A percentile compares a stretch with the other conserved stretches of the same genome.
These are phyloP conservation scores for Zonotrichia albicollis DNA, from an alignment of 2,797 vertebrate species.

Conservation along the genomic window DNA sequence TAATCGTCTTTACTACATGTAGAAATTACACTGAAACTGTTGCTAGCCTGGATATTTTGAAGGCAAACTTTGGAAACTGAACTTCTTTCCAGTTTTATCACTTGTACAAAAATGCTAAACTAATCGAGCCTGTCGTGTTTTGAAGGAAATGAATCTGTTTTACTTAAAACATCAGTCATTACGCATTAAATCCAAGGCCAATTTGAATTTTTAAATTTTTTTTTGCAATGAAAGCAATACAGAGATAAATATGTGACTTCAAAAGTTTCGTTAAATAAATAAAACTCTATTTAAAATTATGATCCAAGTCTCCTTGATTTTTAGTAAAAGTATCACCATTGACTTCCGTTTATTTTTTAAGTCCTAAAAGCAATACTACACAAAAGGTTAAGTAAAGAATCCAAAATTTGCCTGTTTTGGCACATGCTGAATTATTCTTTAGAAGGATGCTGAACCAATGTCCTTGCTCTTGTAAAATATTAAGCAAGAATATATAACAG, in stretches of 20 bases:
- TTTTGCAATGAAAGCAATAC: background rate
- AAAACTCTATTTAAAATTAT: background rate
- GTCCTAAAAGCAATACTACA: background rate
- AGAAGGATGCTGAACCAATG: conserved; percentile 24
- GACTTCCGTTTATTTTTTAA: background rate
- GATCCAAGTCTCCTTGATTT: background rate
- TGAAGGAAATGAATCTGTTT: background rate
- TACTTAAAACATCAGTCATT: background rate
- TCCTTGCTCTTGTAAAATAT: conserved; percentile 60
- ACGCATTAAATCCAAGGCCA: background rate
- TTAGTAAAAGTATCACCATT: background rate
- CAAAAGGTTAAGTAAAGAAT: conserved; percentile 34
- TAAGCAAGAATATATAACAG: conserved; percentile 57
- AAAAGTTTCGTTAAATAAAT: background rate
- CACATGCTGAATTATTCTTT: conserved; percentile 13
- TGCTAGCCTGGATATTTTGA: background rate
- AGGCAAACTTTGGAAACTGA: background rate
- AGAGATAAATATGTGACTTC: background rate
- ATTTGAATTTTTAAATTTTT: background rate
- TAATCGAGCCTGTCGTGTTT: background rate
- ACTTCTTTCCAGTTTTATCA: background rate
- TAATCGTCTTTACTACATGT: background rate
- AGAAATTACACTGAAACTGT: background rate
- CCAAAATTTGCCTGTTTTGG: background rate
- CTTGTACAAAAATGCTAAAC: background rate